Evolutionary conservation across 1,140 invertebrate genomes (phyloP), one percentile per base, ranked within the genome.

Genomic region (Brachionus rubens): DNA sequence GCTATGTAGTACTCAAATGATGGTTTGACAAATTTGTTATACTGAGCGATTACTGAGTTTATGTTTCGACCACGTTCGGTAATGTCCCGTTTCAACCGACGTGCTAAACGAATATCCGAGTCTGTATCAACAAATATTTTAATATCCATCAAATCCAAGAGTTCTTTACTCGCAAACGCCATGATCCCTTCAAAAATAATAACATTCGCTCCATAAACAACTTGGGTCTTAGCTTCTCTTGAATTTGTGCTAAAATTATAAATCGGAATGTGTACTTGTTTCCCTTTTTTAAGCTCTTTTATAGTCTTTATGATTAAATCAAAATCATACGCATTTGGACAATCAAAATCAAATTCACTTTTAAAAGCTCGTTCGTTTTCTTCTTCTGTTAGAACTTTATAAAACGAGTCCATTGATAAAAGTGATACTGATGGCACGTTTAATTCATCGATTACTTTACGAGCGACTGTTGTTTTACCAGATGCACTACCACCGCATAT

Each of bases 151-250:
- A 84, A 46, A 79, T 90, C 88, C 26, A 91, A 82, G 43, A 99
- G 90, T 80, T 94, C 90, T 72, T 89, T 87, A 85, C 92, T 90
- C 82, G 94, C 92, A 87, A 99, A 99, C 2, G 93, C 90, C 68
- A 99, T 87, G 80, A 99, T 99, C 24, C 96, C 96, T 86, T 99
- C 96, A 86, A 99, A 98, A 81, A 99, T 98, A 54, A 99, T 94
- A 30, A 99, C 96, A 87, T 98, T 98, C 21, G 96, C 96, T 68
- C 96, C 96, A 85, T 99, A 99, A 91, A 99, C 97, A 21, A 91
- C 95, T 92, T 98, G 98, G 91, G 36, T 47, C 7, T 33, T 33
- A 47, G 54, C 90, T 85, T 97, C 94, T 79, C 95, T 87, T 14
- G 90, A 87, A 85, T 99, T 96, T 28, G 95, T 97, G 54, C 95